Percentiles rank a stretch among this genome's conserved stretches.
phyloP scores from a whole-genome alignment of 2,113 vertebrate species.

The Ellobius talpinus region DNA sequence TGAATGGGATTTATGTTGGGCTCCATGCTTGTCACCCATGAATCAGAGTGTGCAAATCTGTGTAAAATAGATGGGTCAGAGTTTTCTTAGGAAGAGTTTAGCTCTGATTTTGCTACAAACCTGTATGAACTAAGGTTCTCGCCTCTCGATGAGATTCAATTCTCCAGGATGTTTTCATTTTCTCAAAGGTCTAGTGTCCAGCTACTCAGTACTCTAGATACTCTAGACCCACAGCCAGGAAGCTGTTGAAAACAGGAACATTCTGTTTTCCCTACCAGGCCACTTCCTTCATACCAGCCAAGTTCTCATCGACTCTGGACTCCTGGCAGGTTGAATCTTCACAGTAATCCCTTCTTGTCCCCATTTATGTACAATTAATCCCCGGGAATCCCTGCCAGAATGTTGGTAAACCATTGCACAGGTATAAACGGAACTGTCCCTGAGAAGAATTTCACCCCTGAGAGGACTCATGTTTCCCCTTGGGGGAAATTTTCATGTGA shows the following conservation, averaged over 20 bases:
- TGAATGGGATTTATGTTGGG: neutral
- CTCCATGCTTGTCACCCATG: neutral
- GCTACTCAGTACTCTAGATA: neutral
- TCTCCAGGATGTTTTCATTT: neutral
- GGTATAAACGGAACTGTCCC: neutral
- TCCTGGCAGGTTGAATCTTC: constrained; percentile 58
- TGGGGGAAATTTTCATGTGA: constrained; percentile 9
- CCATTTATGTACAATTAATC: constrained; percentile 69
- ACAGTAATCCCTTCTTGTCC: constrained; percentile 55
- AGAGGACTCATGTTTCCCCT: neutral
- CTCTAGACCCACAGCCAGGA: neutral
- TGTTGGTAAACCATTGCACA: constrained; percentile 62
- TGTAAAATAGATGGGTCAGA: neutral
- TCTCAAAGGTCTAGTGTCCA: neutral
- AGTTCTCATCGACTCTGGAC: constrained; percentile 26
- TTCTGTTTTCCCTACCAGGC: neutral
- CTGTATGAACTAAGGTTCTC: neutral
- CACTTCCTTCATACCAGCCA: neutral
- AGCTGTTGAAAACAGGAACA: neutral
- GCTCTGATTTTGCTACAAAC: neutral
- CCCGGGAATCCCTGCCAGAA: neutral
- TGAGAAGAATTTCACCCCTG: constrained; percentile 26
- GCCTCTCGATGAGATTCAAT: neutral
- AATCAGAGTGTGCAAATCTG: neutral
- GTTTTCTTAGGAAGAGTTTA: constrained; percentile 18